Base-by-base conservation (phyloP, 2,113 vertebrate genomes). In the Crypturellus undulatus region DNA sequence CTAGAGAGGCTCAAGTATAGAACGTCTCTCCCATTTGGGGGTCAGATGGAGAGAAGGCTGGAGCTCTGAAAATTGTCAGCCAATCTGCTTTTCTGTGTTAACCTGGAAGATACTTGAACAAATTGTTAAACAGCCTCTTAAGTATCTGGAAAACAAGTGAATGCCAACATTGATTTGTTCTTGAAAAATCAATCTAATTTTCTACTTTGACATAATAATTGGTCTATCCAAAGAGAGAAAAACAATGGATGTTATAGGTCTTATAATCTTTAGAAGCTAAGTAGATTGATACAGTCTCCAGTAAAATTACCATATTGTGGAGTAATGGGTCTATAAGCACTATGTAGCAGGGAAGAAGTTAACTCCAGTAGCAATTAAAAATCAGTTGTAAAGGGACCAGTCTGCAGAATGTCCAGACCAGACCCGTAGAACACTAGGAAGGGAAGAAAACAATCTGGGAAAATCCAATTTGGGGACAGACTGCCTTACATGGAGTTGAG, bases 221-320 rank as follows among this genome's bases (percentile, higher is more conserved):
- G 43, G 52, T 43, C 56, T 75, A 89, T 24, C 43, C 77, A 67
- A 84, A 87, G 73, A 62, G 30, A 84, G 51, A 81, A 79, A 93
- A 91, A 87, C 75, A 75, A 68, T 75, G 84, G 62, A 75, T 45
- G 42, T 45, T 95, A 89, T 84, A 59, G 81, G 91, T 79, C 51
- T 91, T 59, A n/a, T 73, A 45, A 51, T 63, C 30, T 59, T 93
- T 67, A 59, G 70, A 93, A 84, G 30, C 30, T 84, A 80, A 75
- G 65, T 65, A 75, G 65, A 91, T 94, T 78, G 92, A 84, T 87
- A 62, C 8, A 54, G 45, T 70, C 69, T 49, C 12, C 5, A 34
- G 12, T 71, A 78, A 75, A 92, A 89, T 67, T 49, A 87, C 26
- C 8, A 4, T 87, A 89, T 67, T 78, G 20, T 73, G 64, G 73